Conservation (phyloP, 2,113 vertebrate species). For the Gavialis gangeticus region DNA sequence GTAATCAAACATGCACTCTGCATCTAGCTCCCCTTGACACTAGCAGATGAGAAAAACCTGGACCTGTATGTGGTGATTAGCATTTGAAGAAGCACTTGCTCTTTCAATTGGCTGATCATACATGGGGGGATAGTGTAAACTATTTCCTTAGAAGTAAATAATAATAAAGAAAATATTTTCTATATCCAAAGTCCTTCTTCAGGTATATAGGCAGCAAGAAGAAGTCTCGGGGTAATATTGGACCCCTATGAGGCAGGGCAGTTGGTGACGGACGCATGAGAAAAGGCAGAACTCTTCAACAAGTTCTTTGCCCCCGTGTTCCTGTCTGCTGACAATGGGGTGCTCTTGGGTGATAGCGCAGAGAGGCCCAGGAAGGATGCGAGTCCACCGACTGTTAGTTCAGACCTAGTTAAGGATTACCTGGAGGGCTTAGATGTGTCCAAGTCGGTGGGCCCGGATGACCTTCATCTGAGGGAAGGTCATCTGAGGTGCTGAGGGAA, state of each 20-base stretch:
- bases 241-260: no score
- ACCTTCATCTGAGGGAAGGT: no score
- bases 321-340: no score
- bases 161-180: background rate
- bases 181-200: background rate
- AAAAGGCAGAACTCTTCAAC: background rate
- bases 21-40: background rate
- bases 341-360: background rate
- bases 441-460: no score
- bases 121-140: background rate
- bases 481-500: background rate
- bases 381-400: no score
- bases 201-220: no score
- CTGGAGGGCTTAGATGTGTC: background rate
- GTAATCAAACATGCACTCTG: slow-evolving; percentile 10
- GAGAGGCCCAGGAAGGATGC: background rate
- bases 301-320: background rate
- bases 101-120: background rate
- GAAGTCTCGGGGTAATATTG: no score
- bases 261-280: background rate
- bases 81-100: background rate
- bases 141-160: background rate
- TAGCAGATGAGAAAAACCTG: background rate
- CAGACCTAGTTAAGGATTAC: background rate
- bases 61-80: slow-evolving; percentile 1